Base-by-base conservation (phyloP, 23 tunicate genomes). In the Halocynthia aurantium region DNA sequence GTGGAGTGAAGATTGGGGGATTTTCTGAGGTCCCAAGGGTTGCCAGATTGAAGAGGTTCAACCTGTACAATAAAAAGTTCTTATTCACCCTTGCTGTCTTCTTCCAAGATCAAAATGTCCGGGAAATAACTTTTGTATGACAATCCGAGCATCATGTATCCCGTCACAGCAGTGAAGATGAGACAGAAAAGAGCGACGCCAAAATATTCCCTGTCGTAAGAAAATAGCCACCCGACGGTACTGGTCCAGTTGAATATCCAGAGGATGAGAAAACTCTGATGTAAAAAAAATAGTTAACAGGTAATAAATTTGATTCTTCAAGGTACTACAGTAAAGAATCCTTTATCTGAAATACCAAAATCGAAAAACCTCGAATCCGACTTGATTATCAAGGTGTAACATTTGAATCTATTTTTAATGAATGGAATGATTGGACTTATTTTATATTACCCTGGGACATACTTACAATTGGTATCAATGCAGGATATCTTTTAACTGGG, bases 121-220 rank as follows among this genome's bases (percentile, higher is more conserved):
- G 50, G 13, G 40, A 18, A 13, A 54, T 74, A 74, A 54, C 78
- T 74, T 70, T 83, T 84, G 85, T 74, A 89, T 2, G 88, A 84
- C 7, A 76, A 49, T 0, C 82, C 96, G 31, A 84, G 54, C 18
- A 85, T 81, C 69, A 78, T 60, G 66, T 89, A 89, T 9, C 50
- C 65, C 5, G 78, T 54, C 50, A 61, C 11, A 11, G 62, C 85
- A 6, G 88, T 56, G 6, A 80, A n/a, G 5, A 89, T 68, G 56
- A 89, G 69, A 70, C 80, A 55, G 18, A 75, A 77, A 52, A 89
- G 44, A 6, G 85, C 77, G 22, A 80, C 69, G 18, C 82, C 96
- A 31, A 83, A 75, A 57, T 80, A 79, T 75, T 89, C 96, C 7
- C 82, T 73, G 71, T 89, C 96, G 60, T 80, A 79, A 17, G 96